phyloP scores from a whole-genome alignment of 2,797 vertebrate genomes.

The Eurystomus glaucurus region DNA sequence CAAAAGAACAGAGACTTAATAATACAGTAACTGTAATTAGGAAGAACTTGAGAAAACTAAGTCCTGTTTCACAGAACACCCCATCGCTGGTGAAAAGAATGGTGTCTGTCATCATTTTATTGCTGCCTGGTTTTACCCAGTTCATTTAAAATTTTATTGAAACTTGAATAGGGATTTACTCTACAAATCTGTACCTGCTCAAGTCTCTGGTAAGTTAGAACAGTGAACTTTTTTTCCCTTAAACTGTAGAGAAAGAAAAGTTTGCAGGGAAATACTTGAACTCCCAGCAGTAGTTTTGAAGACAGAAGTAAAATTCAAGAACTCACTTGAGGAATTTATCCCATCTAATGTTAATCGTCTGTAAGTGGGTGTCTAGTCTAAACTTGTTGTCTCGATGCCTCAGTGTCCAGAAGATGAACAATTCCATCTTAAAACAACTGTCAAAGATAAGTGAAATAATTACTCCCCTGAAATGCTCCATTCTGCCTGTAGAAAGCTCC shows the following conservation, averaged over 20 bases:
- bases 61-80: neutral
- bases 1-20: neutral
- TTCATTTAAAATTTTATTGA: constrained; percentile 47
- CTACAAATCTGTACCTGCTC: constrained; percentile 9
- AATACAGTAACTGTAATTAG: neutral
- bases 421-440: neutral
- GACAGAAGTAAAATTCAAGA: constrained; percentile 9
- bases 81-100: neutral
- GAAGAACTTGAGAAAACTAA: neutral
- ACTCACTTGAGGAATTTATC: neutral
- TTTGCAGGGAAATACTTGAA: constrained; percentile 1
- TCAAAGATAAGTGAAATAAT: neutral
- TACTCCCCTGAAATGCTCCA: neutral
- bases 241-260: neutral
- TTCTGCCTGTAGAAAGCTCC: neutral
- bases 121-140: neutral
- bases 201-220: neutral
- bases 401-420: constrained; percentile 9
- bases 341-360: neutral
- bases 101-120: neutral
- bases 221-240: neutral
- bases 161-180: constrained; percentile 13
- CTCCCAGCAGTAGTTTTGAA: constrained; percentile 3
- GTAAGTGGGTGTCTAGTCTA: neutral
- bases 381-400: neutral